Conservation (phyloP, 1,140 invertebrate genomes). For the Scylla paramamosain region DNA sequence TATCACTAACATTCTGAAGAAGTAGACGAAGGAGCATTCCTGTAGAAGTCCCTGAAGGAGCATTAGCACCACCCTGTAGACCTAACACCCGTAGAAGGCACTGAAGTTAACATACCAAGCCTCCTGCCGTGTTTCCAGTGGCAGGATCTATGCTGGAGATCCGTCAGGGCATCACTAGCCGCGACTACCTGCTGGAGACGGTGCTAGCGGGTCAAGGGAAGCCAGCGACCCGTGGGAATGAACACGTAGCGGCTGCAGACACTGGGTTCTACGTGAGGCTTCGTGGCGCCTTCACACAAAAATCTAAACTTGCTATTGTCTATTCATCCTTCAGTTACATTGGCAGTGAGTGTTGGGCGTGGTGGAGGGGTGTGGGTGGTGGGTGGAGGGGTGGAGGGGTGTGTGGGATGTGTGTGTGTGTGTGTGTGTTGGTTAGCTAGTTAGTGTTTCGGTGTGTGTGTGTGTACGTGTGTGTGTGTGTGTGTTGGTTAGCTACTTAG, state of each 20-base stretch:
- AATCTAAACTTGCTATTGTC: constrained; percentile 85
- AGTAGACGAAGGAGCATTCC: too few species aligned
- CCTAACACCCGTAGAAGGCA: too few species aligned
- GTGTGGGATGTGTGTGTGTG: neutral
- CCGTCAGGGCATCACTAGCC: constrained; percentile 86
- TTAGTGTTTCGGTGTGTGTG: too few species aligned
- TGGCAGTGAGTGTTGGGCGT: constrained; percentile 80
- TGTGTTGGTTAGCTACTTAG: too few species aligned
- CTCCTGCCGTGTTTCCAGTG: neutral
- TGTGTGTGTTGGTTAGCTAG: neutral
- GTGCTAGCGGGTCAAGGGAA: neutral
- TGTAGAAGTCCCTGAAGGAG: too few species aligned
- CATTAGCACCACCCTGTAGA: too few species aligned
- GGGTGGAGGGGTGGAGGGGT: too few species aligned
- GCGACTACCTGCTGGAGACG: constrained; percentile 83
- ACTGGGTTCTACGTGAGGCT: constrained; percentile 87
- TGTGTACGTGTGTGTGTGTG: too few species aligned
- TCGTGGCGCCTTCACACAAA: constrained; percentile 84
- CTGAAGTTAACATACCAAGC: too few species aligned
- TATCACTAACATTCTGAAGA: too few species aligned
- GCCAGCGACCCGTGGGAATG: constrained; percentile 77
- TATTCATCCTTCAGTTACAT: constrained; percentile 88
- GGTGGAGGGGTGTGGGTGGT: neutral
- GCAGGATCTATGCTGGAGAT: constrained; percentile 81
- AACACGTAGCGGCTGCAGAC: constrained; percentile 84